Evolutionary conservation across 2,113 vertebrate genomes (phyloP), one percentile per base, ranked within the genome.

Genomic region (Otis tarda): DNA sequence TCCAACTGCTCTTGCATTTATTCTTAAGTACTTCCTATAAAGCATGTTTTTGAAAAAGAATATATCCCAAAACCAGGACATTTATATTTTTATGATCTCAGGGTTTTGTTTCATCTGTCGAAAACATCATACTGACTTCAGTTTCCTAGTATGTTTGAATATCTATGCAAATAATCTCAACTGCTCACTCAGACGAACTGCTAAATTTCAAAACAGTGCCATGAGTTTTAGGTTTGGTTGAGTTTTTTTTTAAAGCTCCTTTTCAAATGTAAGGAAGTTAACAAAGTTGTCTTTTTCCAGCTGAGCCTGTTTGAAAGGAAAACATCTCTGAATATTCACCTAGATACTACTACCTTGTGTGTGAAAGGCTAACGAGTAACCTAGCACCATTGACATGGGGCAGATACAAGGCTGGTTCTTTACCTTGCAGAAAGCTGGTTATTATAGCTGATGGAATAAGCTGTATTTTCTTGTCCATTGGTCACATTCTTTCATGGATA

Each of bases 371-470:
- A 69, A 67, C 24, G 60, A 90, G 43, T 78, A 77, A 95, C 78
- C 94, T 81, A 74, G 60, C 14, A 83, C 65, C 73, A 86, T 4
- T 43, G 76, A 89, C 45, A 90, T 3, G 69, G 96, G 92, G 96
- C 95, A 96, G 91, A 89, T 79, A 91, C 91, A 94, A 95, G 95
- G 95, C 95, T 92, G 49, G 60, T 87, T 93, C 91, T 96, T 97
- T 97, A 97, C 97, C 96, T 97, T 95, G 95, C 83, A 92, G 92
- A 94, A 94, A 97, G 96, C 43, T 97, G 95, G 94, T 90, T 92
- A 96, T 89, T 97, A 89, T 0, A 96, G 94, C 92, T 96, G 97
- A 91, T 0, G 79, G 82, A 86, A 93, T 96, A 94, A 96, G 94
- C 41, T 97, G 94, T 94, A 47, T 95, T 94, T 95, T 94, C 96